A percentile compares a stretch with the other conserved stretches of the same genome.
Evolutionary conservation across 2,113 vertebrate genomes (phyloP).

Genomic region (Alectura lathami): DNA sequence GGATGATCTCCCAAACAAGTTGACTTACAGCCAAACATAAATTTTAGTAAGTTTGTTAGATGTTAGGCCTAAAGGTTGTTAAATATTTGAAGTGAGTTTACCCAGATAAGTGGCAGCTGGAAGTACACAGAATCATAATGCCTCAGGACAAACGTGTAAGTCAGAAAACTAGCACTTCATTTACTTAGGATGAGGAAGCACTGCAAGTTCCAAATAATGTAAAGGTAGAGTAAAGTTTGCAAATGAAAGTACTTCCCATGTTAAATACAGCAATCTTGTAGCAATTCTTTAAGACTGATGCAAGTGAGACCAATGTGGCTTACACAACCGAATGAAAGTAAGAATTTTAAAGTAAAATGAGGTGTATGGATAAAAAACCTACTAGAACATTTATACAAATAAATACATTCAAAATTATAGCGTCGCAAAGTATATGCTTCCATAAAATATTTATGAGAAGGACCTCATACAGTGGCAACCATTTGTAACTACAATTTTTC

Average conservation of each 20-base stretch:
- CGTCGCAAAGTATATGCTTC: background rate
- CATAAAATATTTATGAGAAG: background rate
- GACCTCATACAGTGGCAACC: background rate
- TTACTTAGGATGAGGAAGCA: background rate
- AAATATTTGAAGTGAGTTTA: background rate
- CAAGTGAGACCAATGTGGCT: background rate
- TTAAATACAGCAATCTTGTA: background rate
- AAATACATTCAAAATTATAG: background rate
- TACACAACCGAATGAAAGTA: background rate
- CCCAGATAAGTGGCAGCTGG: background rate
- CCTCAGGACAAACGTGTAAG: background rate
- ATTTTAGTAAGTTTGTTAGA: background rate
- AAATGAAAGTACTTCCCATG: background rate
- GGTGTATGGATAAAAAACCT: background rate
- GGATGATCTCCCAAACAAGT: background rate
- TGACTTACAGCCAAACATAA: background rate
- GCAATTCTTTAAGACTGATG: background rate
- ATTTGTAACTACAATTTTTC: background rate
- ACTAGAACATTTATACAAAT: background rate
- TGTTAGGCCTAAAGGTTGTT: background rate
- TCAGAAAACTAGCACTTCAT: background rate
- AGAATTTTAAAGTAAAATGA: background rate
- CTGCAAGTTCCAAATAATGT: background rate
- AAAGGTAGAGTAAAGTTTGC: background rate
- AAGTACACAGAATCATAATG: background rate